Conservation (phyloP, 2,797 vertebrate species). For the Uromys caudimaculatus region DNA sequence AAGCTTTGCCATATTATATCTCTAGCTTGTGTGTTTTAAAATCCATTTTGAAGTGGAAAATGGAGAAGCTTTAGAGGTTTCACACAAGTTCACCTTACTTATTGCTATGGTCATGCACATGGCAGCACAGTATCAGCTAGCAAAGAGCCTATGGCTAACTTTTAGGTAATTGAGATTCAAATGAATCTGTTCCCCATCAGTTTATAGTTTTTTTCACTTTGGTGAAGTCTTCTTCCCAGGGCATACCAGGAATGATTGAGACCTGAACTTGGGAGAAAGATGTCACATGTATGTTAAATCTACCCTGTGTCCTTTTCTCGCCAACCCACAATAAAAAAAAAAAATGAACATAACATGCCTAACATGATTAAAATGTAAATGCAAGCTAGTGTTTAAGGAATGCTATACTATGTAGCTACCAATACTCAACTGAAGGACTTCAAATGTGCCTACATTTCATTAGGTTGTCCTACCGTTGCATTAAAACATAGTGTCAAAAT, state of each 20-base stretch:
- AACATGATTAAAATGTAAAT: not conserved
- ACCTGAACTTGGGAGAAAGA: not conserved
- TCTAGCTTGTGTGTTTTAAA: conserved; percentile 16
- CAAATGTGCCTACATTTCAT: not conserved
- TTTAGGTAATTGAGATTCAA: not conserved
- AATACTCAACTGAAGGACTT: not conserved
- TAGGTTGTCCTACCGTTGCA: not conserved
- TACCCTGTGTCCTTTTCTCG: not conserved
- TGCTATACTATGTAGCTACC: not conserved
- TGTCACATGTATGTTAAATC: not conserved
- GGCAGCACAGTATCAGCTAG: not conserved
- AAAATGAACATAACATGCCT: not conserved
- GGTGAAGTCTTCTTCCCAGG: not conserved
- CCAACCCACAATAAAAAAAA: not conserved
- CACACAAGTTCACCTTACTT: not conserved
- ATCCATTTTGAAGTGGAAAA: not conserved
- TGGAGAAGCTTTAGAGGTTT: not conserved
- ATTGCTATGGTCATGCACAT: not conserved
- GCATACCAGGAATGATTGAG: not conserved
- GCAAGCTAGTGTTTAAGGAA: not conserved
- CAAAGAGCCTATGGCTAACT: not conserved
- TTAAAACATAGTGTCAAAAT: not conserved
- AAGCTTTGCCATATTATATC: not conserved
- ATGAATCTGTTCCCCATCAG: not conserved
- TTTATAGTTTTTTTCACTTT: conserved; percentile 12